phyloP scores from a whole-genome alignment of 2,797 vertebrate species.

The Propithecus deckenii region DNA sequence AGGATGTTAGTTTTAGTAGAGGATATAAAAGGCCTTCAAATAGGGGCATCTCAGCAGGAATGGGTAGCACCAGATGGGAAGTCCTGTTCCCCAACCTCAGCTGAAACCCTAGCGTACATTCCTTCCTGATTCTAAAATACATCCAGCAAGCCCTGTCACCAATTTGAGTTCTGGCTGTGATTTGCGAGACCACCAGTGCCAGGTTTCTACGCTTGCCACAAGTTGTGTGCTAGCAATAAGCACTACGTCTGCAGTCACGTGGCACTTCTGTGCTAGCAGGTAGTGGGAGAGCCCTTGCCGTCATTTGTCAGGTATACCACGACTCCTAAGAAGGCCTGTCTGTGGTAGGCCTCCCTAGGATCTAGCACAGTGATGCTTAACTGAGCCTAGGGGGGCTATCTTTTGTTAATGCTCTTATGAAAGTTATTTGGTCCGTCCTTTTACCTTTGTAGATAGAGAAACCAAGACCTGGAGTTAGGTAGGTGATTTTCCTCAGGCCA shows the following conservation, averaged over 20 bases:
- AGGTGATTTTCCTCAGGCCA: not conserved
- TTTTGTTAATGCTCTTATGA: not conserved
- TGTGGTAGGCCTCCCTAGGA: not conserved
- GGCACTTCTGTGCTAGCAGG: not conserved
- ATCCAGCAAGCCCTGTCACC: not conserved
- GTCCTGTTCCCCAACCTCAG: not conserved
- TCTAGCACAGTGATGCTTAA: not conserved
- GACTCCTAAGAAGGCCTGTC: not conserved
- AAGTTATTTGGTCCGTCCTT: not conserved
- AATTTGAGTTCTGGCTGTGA: not conserved
- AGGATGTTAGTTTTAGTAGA: not conserved
- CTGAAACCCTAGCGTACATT: not conserved
- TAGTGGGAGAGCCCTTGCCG: not conserved
- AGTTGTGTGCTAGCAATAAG: too few species aligned
- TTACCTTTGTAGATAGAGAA: not conserved
- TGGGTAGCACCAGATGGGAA: not conserved
- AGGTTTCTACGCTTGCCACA: not conserved
- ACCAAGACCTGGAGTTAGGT: not conserved
- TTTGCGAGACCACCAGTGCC: too few species aligned
- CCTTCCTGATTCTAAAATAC: not conserved
- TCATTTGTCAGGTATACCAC: too few species aligned
- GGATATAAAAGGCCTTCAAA: not conserved
- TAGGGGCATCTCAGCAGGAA: not conserved
- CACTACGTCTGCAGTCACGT: fast-evolving
- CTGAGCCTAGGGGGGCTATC: not conserved